phyloP scores from a whole-genome alignment of 1,140 invertebrate species.

The Lucilia sericata region DNA sequence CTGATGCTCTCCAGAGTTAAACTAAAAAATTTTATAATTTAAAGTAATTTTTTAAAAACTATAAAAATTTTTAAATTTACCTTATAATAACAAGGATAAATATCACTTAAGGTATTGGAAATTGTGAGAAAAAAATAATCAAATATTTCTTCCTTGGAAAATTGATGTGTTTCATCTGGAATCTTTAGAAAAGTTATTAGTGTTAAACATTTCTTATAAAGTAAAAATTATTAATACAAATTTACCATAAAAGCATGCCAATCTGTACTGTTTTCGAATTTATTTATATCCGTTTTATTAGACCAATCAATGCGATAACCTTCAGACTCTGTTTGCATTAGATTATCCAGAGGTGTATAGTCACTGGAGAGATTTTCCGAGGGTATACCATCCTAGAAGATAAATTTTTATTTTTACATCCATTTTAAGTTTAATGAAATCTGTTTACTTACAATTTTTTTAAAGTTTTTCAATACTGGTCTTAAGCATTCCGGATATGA shows the following conservation, averaged over 20 bases:
- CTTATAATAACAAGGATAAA: constrained; percentile 65
- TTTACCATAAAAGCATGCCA: constrained; percentile 62
- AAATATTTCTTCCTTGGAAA: constrained; percentile 54
- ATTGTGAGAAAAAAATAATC: constrained; percentile 55
- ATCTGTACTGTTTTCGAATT: constrained; percentile 53
- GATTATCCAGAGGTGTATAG: constrained; percentile 56
- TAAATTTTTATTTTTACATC: no score
- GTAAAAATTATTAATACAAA: not conserved
- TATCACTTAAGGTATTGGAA: constrained; percentile 49
- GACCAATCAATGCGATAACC: constrained; percentile 54
- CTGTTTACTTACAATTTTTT: constrained; percentile 52
- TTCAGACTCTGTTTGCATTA: constrained; percentile 54
- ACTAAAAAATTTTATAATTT: constrained; percentile 47
- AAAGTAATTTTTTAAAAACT: not conserved
- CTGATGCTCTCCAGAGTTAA: constrained; percentile 52
- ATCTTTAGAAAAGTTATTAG: constrained; percentile 48
- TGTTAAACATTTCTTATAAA: not conserved
- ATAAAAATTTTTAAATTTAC: constrained; percentile 40
- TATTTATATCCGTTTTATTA: constrained; percentile 48
- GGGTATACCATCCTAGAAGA: constrained; percentile 55
- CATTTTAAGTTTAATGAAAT: no score
- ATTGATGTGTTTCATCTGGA: constrained; percentile 52
- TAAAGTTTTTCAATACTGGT: constrained; percentile 54
- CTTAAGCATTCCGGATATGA: constrained; percentile 55
- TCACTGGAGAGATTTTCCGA: constrained; percentile 54